phyloP scores from a whole-genome alignment of 2,797 vertebrate species.

The Peromyscus aztecus region DNA sequence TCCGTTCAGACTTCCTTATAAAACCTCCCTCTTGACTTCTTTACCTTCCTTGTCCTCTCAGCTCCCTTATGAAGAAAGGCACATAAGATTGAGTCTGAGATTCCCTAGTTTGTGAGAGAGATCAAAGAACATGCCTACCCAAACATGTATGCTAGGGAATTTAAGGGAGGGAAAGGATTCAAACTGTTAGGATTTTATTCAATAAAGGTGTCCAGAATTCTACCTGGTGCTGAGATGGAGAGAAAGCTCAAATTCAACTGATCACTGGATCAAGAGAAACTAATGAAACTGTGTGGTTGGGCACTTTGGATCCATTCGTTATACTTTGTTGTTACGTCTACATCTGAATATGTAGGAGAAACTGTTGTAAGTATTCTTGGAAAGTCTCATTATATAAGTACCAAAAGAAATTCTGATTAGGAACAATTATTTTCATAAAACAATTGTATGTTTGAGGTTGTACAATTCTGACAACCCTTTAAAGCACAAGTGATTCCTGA shows the following conservation, averaged over 20 bases:
- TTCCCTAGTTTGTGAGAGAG: not conserved
- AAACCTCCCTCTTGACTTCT: not conserved
- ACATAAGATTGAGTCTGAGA: not conserved
- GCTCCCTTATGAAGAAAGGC: not conserved
- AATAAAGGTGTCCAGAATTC: not conserved
- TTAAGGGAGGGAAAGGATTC: not conserved
- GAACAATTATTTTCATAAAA: not conserved
- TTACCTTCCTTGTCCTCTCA: not conserved
- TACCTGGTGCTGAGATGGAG: not conserved
- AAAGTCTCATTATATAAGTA: not conserved
- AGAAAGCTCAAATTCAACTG: not conserved
- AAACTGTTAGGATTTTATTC: not conserved
- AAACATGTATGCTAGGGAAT: not conserved
- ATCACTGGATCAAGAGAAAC: not conserved
- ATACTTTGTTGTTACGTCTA: conserved; percentile 1
- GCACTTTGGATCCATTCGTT: not conserved
- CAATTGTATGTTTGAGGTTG: not conserved
- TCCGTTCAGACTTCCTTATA: not conserved
- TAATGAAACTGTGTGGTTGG: not conserved
- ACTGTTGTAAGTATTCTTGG: not conserved
- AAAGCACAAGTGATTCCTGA: not conserved
- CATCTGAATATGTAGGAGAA: not conserved
- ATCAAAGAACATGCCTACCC: not conserved
- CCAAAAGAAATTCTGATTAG: not conserved
- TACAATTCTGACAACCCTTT: not conserved